A percentile compares a stretch with the other conserved stretches of the same genome.
phyloP scores from a whole-genome alignment of 2,888 invertebrate species.

The Platycheirus rosarum region DNA sequence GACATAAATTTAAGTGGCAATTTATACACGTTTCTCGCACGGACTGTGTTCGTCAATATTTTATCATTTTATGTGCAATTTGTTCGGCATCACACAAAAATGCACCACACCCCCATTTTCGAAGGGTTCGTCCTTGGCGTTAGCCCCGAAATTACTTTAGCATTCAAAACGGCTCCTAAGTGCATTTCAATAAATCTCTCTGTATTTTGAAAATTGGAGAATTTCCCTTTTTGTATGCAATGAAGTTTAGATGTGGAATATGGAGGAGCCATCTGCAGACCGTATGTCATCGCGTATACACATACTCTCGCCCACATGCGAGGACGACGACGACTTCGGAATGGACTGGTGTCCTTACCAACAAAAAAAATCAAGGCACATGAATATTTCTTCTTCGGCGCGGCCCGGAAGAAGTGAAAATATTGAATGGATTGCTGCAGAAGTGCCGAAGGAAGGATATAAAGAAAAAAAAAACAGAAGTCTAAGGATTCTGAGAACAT shows the following conservation, averaged over 20 bases:
- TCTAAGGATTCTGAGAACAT: slow-evolving; percentile 53
- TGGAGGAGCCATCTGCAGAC: slow-evolving; percentile 40
- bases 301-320: not conserved
- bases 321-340: not conserved
- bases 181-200: slow-evolving; percentile 74
- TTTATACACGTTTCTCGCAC: slow-evolving; percentile 71
- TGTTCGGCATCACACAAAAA: slow-evolving; percentile 51
- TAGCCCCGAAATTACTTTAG: slow-evolving; percentile 66
- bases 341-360: slow-evolving; percentile 1
- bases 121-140: not conserved
- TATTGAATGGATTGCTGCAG: slow-evolving; percentile 44
- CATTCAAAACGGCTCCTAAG: slow-evolving; percentile 73
- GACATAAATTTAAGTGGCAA: slow-evolving; percentile 70
- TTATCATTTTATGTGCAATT: slow-evolving; percentile 74
- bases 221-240: slow-evolving; percentile 33
- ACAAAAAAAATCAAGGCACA: slow-evolving; percentile 26
- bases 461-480: slow-evolving; percentile 9
- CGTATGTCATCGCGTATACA: slow-evolving; percentile 48
- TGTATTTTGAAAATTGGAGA: slow-evolving; percentile 60
- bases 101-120: not conserved
- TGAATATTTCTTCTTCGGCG: slow-evolving; percentile 40
- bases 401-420: slow-evolving; percentile 56
- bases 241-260: slow-evolving; percentile 8
- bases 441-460: slow-evolving; percentile 7
- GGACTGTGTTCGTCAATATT: slow-evolving; percentile 69